Conservation (phyloP, 2,888 invertebrate species). For the Mechanitis mazaeus region DNA sequence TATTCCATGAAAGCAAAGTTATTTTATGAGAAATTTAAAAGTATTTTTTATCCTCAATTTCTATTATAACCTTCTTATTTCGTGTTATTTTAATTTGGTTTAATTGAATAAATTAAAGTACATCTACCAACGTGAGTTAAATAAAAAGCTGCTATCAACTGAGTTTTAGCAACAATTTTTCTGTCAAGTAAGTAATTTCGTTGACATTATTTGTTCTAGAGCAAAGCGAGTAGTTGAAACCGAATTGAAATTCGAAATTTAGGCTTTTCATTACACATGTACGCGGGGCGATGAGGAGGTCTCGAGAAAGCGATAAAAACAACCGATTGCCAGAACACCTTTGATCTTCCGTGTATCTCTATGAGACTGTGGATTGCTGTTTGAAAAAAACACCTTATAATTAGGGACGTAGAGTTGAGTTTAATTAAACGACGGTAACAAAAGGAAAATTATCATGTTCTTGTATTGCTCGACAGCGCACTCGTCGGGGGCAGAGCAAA, state of each 20-base stretch:
- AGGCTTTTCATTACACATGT: conserved; percentile 25
- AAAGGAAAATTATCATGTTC: conserved; percentile 29
- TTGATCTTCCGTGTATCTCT: conserved; percentile 41
- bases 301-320: conserved; percentile 60
- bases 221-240: neutral
- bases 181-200: neutral
- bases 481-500: conserved; percentile 11
- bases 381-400: conserved; percentile 6
- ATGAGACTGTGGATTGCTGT: conserved; percentile 1
- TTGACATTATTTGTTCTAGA: neutral
- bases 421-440: conserved; percentile 9
- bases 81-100: no score
- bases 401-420: conserved; percentile 10
- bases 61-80: neutral
- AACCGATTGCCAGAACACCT: conserved; percentile 64
- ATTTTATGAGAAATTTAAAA: neutral
- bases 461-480: conserved; percentile 21
- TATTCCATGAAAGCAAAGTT: conserved; percentile 1
- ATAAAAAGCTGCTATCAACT: neutral
- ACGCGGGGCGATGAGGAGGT: conserved; percentile 26
- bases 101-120: neutral
- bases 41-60: neutral
- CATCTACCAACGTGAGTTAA: neutral
- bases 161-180: neutral
- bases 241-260: conserved; percentile 11